Percentiles rank a stretch among this genome's conserved stretches.
Conservation (phyloP, 2,888 invertebrate genomes). For the Chelonus formosanus region DNA sequence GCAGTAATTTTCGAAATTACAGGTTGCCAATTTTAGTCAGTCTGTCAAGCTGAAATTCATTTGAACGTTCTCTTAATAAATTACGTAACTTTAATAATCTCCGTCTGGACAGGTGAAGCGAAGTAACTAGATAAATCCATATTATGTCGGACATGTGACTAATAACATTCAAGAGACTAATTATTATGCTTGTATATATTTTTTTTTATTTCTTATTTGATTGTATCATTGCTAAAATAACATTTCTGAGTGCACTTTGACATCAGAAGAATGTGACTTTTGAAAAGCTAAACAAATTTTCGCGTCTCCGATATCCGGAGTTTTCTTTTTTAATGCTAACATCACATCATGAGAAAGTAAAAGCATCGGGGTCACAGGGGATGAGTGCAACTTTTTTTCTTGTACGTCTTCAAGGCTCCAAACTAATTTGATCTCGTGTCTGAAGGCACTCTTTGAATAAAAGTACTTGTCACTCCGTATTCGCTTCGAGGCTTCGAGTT, state of each 20-base stretch:
- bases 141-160: not conserved
- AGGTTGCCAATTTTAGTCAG: slow-evolving; percentile 13
- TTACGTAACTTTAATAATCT: slow-evolving; percentile 16
- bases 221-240: too few species aligned
- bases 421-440: slow-evolving; percentile 50
- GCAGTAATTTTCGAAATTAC: slow-evolving; percentile 25
- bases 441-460: slow-evolving; percentile 47
- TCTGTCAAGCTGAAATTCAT: slow-evolving; percentile 1
- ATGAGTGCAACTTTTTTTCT: slow-evolving; percentile 12
- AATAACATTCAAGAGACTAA: too few species aligned
- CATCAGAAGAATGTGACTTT: slow-evolving; percentile 38
- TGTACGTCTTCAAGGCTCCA: slow-evolving; percentile 21
- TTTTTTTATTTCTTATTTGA: too few species aligned
- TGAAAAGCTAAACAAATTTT: slow-evolving; percentile 46
- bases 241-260: slow-evolving; percentile 32
- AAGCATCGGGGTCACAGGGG: slow-evolving; percentile 16
- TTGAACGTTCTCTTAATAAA: not conserved
- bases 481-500: slow-evolving; percentile 25
- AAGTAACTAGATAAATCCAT: slow-evolving; percentile 11
- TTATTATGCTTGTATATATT: too few species aligned
- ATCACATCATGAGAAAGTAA: slow-evolving; percentile 12
- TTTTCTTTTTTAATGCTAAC: not conserved
- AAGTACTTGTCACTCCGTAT: slow-evolving; percentile 39
- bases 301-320: slow-evolving; percentile 31
- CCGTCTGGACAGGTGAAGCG: not conserved